A percentile compares a stretch with the other conserved stretches of the same genome.
These are phyloP conservation scores for Neocloeon triangulifer DNA, from an alignment of 1,140 invertebrate species.

Conservation along the genomic window DNA sequence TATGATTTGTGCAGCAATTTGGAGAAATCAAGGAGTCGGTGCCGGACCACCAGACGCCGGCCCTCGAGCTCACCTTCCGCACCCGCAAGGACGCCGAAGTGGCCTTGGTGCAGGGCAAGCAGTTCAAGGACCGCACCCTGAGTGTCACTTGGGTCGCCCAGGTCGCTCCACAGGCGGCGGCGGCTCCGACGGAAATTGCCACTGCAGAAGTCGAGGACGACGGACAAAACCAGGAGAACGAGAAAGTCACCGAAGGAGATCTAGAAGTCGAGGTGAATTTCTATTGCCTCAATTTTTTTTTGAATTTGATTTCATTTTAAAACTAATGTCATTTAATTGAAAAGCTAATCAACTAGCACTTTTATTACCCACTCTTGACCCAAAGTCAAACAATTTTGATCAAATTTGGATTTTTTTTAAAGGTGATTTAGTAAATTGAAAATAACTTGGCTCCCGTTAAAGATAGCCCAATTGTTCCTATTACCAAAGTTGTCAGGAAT, in stretches of 20 bases:
- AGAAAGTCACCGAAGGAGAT: constrained; percentile 18
- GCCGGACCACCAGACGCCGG: constrained; percentile 35
- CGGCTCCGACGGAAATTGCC: not conserved
- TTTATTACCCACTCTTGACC: no score
- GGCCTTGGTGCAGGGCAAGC: constrained; percentile 35
- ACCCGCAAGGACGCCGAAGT: constrained; percentile 49
- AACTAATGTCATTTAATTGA: no score
- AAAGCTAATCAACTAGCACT: no score
- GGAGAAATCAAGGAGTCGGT: constrained; percentile 45
- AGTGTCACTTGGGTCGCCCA: constrained; percentile 16
- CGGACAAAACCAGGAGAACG: constrained; percentile 20
- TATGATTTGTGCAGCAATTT: constrained; percentile 29
- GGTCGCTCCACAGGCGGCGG: not conserved
- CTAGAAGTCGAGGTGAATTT: constrained; percentile 16
- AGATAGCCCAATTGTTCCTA: no score
- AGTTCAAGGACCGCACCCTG: constrained; percentile 30
- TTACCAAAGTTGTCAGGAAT: no score
- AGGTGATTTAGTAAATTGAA: no score
- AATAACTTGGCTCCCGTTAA: no score
- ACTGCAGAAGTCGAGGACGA: not conserved
- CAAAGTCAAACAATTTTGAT: no score
- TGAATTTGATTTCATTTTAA: no score
- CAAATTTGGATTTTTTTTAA: no score
- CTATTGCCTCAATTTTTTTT: not conserved
- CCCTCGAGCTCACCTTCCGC: constrained; percentile 44